phyloP scores from a whole-genome alignment of 2,888 invertebrate genomes.

The Apodemia hepburni region DNA sequence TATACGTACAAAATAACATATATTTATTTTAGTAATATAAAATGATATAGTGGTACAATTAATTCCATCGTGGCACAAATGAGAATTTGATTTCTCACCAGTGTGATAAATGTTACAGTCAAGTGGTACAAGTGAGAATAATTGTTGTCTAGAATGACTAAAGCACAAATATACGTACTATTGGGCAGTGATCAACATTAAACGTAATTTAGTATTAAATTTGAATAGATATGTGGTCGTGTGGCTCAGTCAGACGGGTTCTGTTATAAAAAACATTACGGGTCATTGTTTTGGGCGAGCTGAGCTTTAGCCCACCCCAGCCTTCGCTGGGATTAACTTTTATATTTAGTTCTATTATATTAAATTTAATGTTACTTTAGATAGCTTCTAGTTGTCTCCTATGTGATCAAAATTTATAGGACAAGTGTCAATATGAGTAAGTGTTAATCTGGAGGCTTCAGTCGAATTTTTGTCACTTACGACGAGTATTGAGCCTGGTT shows the following conservation, averaged over 20 bases:
- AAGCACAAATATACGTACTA: conserved; percentile 79
- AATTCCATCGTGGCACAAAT: neutral
- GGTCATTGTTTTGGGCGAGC: conserved; percentile 69
- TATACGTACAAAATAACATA: no score
- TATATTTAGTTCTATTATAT: conserved; percentile 67
- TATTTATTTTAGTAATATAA: no score
- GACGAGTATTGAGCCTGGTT: neutral
- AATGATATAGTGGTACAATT: neutral
- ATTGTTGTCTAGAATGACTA: conserved; percentile 73
- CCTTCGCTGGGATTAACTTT: conserved; percentile 50
- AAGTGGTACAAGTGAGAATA: conserved; percentile 3
- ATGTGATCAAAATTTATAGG: conserved; percentile 14
- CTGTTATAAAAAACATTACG: conserved; percentile 64
- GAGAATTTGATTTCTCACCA: neutral
- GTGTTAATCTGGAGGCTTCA: neutral
- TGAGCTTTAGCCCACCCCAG: conserved; percentile 50
- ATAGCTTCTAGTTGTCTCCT: conserved; percentile 38
- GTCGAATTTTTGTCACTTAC: neutral
- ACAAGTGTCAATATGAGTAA: neutral
- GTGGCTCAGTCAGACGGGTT: conserved; percentile 61
- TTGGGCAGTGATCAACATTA: conserved; percentile 80
- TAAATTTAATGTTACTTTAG: conserved; percentile 64
- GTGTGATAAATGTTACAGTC: neutral
- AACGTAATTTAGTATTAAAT: conserved; percentile 76
- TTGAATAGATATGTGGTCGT: conserved; percentile 64